Evolutionary conservation across 2,888 invertebrate genomes (phyloP).

Genomic region (Nomada fabriciana): DNA sequence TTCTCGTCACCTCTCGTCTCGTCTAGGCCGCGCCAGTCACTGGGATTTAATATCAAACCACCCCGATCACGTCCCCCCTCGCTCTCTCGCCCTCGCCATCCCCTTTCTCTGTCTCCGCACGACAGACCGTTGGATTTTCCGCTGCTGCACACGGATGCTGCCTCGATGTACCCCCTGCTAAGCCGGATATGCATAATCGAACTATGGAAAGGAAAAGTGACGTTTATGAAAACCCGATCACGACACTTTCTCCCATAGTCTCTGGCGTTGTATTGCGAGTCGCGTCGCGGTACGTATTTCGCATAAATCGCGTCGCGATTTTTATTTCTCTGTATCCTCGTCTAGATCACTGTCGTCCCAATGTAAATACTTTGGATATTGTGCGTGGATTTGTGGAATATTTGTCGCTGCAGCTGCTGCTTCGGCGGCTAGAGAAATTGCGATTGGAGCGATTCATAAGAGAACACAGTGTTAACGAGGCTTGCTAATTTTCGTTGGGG

Average conservation of each 20-base stretch:
- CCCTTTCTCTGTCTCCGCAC: slow-evolving; percentile 36
- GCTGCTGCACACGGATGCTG: slow-evolving; percentile 53
- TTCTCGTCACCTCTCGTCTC: slow-evolving; percentile 74
- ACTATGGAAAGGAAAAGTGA: slow-evolving; percentile 46
- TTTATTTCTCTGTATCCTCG: no score
- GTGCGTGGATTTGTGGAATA: no score
- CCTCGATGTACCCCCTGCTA: slow-evolving; percentile 54
- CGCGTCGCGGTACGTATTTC: neutral
- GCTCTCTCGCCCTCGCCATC: slow-evolving; percentile 45
- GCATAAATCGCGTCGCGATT: no score
- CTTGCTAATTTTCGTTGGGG: no score
- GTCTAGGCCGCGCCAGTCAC: slow-evolving; percentile 81
- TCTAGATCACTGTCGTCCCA: no score
- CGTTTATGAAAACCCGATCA: slow-evolving; percentile 41
- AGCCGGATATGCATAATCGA: slow-evolving; percentile 73
- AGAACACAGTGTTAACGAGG: no score
- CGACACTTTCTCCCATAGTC: neutral
- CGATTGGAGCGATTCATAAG: no score
- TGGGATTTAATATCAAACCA: slow-evolving; percentile 82
- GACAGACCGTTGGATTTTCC: slow-evolving; percentile 62
- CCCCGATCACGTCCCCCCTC: slow-evolving; percentile 47
- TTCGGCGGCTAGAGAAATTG: no score
- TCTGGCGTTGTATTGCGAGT: neutral
- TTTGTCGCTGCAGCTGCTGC: no score
- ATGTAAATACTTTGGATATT: no score